Conservation (phyloP, 2,888 invertebrate genomes). For the Ennomos fuscantarius region DNA sequence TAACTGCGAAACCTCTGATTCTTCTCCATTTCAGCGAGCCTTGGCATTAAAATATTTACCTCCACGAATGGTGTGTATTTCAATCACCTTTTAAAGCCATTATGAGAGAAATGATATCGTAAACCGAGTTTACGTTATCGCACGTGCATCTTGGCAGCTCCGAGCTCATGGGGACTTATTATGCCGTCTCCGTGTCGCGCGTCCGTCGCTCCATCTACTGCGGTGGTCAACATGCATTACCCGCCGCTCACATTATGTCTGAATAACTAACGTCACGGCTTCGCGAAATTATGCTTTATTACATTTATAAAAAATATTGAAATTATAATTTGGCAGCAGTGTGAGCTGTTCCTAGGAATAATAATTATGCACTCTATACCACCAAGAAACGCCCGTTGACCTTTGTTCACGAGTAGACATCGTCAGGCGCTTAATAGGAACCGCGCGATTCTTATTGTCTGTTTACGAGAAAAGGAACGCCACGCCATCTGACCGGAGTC, state of each 20-base stretch:
- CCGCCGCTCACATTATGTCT: slow-evolving; percentile 51
- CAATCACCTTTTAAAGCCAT: slow-evolving; percentile 34
- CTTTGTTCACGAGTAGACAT: slow-evolving; percentile 45
- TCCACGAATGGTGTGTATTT: slow-evolving; percentile 31
- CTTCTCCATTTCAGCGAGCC: background rate
- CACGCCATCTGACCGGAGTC: slow-evolving; percentile 43
- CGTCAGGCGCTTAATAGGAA: slow-evolving; percentile 50
- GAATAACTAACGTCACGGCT: slow-evolving; percentile 44
- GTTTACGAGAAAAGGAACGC: slow-evolving; percentile 58
- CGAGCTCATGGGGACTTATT: slow-evolving; percentile 56
- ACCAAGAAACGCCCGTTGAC: slow-evolving; percentile 33
- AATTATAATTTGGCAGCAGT: slow-evolving; percentile 14
- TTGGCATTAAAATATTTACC: background rate
- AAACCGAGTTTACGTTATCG: slow-evolving; percentile 63
- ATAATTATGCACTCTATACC: slow-evolving; percentile 18
- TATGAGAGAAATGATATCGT: slow-evolving; percentile 51
- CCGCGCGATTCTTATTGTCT: slow-evolving; percentile 58
- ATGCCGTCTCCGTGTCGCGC: slow-evolving; percentile 66
- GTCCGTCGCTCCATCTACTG: slow-evolving; percentile 56
- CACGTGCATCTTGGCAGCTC: slow-evolving; percentile 69
- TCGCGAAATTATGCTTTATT: slow-evolving; percentile 20
- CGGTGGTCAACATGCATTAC: slow-evolving; percentile 69
- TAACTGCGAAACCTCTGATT: background rate
- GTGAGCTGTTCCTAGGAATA: slow-evolving; percentile 14
- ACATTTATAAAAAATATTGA: slow-evolving; percentile 2